A percentile compares a stretch with the other conserved stretches of the same genome.
These are phyloP conservation scores for Lepidurus couesii DNA, from an alignment of 1,140 invertebrate genomes.

Conservation along the genomic window DNA sequence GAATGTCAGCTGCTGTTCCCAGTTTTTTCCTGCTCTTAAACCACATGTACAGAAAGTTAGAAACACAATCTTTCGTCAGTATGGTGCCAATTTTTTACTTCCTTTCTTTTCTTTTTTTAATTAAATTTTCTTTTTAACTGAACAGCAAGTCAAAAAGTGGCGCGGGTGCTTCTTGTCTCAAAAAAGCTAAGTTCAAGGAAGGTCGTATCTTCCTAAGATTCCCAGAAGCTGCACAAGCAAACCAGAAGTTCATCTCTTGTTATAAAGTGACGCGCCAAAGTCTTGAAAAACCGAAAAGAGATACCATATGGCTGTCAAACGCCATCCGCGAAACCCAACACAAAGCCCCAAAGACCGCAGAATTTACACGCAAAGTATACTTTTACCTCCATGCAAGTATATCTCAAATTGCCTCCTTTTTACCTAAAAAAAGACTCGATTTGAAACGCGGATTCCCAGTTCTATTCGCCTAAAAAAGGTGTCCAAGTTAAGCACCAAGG, in stretches of 20 bases:
- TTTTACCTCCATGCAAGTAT: not conserved
- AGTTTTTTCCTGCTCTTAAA: too few species aligned
- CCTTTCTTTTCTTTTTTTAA: not conserved
- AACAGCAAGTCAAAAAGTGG: not conserved
- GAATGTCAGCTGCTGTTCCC: too few species aligned
- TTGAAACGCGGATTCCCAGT: too few species aligned
- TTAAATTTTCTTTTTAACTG: not conserved
- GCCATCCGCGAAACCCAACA: too few species aligned
- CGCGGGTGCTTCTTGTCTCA: not conserved
- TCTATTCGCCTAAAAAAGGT: not conserved
- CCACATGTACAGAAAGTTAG: too few species aligned
- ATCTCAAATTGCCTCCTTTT: not conserved
- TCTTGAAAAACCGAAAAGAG: too few species aligned
- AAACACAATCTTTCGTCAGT: too few species aligned
- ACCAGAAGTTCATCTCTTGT: too few species aligned
- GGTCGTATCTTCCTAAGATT: not conserved
- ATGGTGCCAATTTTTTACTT: not conserved
- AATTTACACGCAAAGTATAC: not conserved
- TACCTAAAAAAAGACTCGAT: too few species aligned
- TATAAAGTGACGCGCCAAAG: too few species aligned
- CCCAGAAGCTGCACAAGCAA: not conserved
- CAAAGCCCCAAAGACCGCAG: not conserved
- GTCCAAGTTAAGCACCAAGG: not conserved
- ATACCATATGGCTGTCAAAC: too few species aligned
- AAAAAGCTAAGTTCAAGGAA: slow-evolving; percentile 1